Evolutionary conservation across 2,888 invertebrate genomes (phyloP).

Genomic region (Sphaerophoria taeniata): DNA sequence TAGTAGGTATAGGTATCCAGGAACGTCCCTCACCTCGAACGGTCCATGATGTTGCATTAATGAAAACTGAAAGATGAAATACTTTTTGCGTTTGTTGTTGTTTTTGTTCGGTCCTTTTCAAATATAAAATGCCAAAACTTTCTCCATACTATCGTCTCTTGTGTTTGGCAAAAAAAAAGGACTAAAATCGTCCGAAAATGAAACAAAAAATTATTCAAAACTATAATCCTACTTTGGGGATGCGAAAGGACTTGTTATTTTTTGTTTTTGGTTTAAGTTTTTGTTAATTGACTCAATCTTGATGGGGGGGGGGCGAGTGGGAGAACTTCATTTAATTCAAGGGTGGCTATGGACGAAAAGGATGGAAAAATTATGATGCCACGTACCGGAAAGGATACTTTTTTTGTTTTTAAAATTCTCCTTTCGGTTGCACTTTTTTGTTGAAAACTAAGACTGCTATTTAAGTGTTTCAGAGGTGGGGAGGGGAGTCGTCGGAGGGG

Average conservation of each 20-base stretch:
- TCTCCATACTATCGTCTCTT: not conserved
- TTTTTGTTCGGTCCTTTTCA: slow-evolving; percentile 42
- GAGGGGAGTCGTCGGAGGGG: no score
- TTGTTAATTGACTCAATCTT: slow-evolving; percentile 61
- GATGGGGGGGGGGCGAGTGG: slow-evolving; percentile 6
- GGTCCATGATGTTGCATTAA: slow-evolving; percentile 45
- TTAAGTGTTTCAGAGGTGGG: slow-evolving; percentile 12
- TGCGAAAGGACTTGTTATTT: slow-evolving; percentile 40
- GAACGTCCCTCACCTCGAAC: not conserved
- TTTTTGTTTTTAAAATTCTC: slow-evolving; percentile 20
- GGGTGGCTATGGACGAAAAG: not conserved
- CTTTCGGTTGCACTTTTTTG: slow-evolving; percentile 62
- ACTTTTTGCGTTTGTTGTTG: slow-evolving; percentile 12
- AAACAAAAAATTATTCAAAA: slow-evolving; percentile 41
- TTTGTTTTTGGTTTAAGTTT: slow-evolving; percentile 17
- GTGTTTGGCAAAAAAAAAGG: not conserved
- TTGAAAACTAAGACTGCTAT: slow-evolving; percentile 34
- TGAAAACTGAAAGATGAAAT: slow-evolving; percentile 62
- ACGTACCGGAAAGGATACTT: slow-evolving; percentile 58
- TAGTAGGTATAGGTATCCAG: slow-evolving; percentile 35
- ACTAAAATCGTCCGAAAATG: slow-evolving; percentile 2
- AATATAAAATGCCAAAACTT: slow-evolving; percentile 53
- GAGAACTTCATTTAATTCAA: not conserved
- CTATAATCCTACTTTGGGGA: slow-evolving; percentile 58
- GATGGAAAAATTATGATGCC: slow-evolving; percentile 52